These are phyloP conservation scores for Drosophila aldrichi DNA, from an alignment of 2,888 invertebrate genomes.

Conservation along the genomic window DNA sequence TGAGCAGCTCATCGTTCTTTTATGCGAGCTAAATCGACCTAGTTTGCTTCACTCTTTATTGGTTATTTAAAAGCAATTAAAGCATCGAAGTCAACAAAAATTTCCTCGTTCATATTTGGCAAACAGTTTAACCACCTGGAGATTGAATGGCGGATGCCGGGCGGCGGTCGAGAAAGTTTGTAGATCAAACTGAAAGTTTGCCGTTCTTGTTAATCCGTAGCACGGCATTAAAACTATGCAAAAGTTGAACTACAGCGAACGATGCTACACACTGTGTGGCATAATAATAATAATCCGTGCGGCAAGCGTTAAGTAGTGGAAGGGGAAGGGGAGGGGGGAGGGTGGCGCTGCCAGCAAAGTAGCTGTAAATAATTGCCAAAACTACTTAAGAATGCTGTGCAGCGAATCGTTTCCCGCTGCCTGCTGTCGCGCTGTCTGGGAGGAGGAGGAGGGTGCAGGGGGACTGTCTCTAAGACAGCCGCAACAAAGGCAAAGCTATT, in stretches of 20 bases:
- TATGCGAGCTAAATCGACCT: no score
- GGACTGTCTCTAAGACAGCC: constrained; percentile 40
- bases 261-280: constrained; percentile 45
- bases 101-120: constrained; percentile 54
- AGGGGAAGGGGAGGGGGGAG: no score
- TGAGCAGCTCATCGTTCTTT: no score
- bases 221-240: constrained; percentile 76
- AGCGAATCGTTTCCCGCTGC: constrained; percentile 61
- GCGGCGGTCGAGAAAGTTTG: constrained; percentile 60
- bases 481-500: constrained; percentile 62
- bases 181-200: constrained; percentile 75
- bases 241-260: constrained; percentile 60
- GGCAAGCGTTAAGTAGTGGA: constrained; percentile 66
- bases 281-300: constrained; percentile 80
- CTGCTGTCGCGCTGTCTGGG: constrained; percentile 1
- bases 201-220: constrained; percentile 77
- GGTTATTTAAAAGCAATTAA: constrained; percentile 61
- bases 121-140: constrained; percentile 70
- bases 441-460: neutral
- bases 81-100: constrained; percentile 49
- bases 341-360: constrained; percentile 49
- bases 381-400: constrained; percentile 81
- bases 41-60: neutral
- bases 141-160: constrained; percentile 30
- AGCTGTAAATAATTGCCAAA: constrained; percentile 82